Conservation (phyloP, 2,888 invertebrate genomes). For the Julus scanicus region DNA sequence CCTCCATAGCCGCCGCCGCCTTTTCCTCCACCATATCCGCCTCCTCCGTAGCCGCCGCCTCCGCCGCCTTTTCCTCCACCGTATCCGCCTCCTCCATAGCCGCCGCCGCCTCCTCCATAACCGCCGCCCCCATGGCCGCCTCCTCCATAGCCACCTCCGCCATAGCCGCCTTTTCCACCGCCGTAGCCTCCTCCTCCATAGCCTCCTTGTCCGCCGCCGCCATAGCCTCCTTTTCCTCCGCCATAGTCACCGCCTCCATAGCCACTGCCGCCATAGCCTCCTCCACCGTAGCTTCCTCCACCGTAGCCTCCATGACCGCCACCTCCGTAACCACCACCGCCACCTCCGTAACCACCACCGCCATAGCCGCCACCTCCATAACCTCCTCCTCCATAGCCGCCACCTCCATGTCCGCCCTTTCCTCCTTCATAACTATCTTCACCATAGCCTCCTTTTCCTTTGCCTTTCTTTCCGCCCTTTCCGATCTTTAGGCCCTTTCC, state of each 20-base stretch:
- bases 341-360: constrained; percentile 42
- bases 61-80: constrained; percentile 15
- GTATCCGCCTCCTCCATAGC: constrained; percentile 22
- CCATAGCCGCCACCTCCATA: constrained; percentile 20
- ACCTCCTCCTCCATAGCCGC: constrained; percentile 35
- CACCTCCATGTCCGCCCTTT: background rate
- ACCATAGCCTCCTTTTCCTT: constrained; percentile 23
- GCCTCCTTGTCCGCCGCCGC: background rate
- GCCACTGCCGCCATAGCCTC: background rate
- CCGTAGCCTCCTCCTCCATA: constrained; percentile 12
- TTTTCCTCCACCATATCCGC: background rate
- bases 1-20: constrained; percentile 9
- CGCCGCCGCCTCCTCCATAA: constrained; percentile 11
- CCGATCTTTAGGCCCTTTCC: background rate
- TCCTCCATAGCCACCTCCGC: background rate
- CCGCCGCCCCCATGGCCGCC: constrained; percentile 23
- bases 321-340: background rate
- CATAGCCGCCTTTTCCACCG: background rate
- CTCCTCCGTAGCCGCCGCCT: background rate
- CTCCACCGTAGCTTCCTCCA: background rate
- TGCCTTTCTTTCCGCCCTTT: background rate
- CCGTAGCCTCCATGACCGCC: background rate
- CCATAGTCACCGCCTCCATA: background rate
- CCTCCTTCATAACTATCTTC: background rate
- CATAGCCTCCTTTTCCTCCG: constrained; percentile 26